Base-by-base conservation (phyloP, 2,113 vertebrate genomes). In the Grammomys surdaster region DNA sequence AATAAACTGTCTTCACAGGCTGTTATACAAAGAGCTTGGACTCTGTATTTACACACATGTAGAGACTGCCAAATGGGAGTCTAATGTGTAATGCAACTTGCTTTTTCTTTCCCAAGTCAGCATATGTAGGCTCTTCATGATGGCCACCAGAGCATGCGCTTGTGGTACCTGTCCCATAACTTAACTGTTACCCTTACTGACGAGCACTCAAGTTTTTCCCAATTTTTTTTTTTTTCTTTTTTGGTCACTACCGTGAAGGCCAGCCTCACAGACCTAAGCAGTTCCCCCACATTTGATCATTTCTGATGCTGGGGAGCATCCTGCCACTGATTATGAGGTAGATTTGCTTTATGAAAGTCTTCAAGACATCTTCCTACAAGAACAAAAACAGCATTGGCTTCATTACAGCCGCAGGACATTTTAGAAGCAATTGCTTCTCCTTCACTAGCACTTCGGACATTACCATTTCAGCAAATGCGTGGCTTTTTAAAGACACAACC, bases 51-150 rank as follows among this genome's bases (percentile, higher is more conserved):
- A 89, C 24, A 70, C 69, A 40, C 40, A 43, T 76, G 36, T 36
- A 51, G 26, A 51, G 96, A 75, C 9, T 95, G 22, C 54, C 75
- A 75, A 75, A 58, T 81, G 77, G 84, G 92, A 94, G 10, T 95
- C 72, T 76, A 92, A 69, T n/a, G 76, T 11, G 26, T 72, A 78
- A 36, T 69, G 75, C 54, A 92, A 85, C 24, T 91, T 76, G 89
- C 19, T 67, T 93, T 89, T 77, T 33, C 51, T 93, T 20, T 95
- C 76, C 54, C 14, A 95, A 40, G 9, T 89, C 86, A 96, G 88
- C 84, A 88, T n/a, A 76, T 26, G 69, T 22, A 51, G 33, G 24
- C 73, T 40, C 46, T 65, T 70, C 26, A 89, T 28, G 58, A 58
- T 33, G 33, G 48, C 89, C 40, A 54, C 28, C 28, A 75, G 9